phyloP scores from a whole-genome alignment of 1,140 invertebrate species.

The Papilio dardanus region DNA sequence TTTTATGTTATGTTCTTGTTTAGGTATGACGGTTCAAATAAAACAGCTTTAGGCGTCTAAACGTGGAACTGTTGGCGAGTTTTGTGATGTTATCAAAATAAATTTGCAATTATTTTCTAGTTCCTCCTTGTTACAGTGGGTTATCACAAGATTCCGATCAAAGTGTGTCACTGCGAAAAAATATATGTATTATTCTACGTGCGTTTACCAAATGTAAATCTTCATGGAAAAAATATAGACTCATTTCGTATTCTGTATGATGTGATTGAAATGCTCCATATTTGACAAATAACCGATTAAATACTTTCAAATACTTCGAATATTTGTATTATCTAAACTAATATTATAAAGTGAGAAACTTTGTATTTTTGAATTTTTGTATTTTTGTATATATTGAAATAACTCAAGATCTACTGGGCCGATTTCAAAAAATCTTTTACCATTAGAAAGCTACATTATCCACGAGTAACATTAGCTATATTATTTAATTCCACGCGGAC shows the following conservation, averaged over 20 bases:
- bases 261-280: background rate
- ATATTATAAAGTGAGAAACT: too few relatives aligned
- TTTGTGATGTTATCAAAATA: slow-evolving; percentile 2
- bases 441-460: too few relatives aligned
- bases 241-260: background rate
- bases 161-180: slow-evolving; percentile 23
- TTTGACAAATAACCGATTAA: background rate
- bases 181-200: slow-evolving; percentile 10
- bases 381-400: background rate
- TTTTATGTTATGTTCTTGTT: slow-evolving; percentile 12
- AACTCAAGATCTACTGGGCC: background rate
- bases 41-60: background rate
- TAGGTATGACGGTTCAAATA: background rate
- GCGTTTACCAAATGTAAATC: background rate
- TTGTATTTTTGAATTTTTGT: too few relatives aligned
- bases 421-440: too few relatives aligned
- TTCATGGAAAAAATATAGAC: slow-evolving; percentile 6
- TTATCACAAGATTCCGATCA: slow-evolving; percentile 5
- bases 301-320: too few relatives aligned
- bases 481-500: too few relatives aligned
- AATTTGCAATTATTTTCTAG: slow-evolving; percentile 23
- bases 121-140: slow-evolving; percentile 7
- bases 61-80: background rate
- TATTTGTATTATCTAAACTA: too few relatives aligned
- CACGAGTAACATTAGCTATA: too few relatives aligned